A percentile compares a stretch with the other conserved stretches of the same genome.
phyloP scores from a whole-genome alignment of 2,797 vertebrate genomes.

The Acestrorhynchus altus region DNA sequence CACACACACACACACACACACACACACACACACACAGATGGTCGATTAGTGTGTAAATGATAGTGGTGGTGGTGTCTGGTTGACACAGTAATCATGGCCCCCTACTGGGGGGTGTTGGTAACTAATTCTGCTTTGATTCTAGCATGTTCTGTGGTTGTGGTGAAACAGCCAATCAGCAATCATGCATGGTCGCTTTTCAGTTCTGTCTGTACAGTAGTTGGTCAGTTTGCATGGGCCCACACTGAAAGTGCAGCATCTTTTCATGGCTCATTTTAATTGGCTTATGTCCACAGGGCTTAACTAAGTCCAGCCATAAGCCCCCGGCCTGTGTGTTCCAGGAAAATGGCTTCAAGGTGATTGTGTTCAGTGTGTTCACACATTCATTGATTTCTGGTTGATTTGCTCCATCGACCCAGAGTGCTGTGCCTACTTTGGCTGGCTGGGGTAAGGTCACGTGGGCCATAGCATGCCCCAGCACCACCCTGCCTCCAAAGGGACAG shows the following conservation, averaged over 20 bases:
- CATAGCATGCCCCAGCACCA: constrained; percentile 11
- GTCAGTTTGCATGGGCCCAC: constrained; percentile 40
- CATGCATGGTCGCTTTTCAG: constrained; percentile 38
- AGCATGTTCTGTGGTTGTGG: constrained; percentile 39
- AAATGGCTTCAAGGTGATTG: constrained; percentile 18
- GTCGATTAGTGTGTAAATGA: constrained; percentile 52
- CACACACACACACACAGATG: constrained; percentile 38
- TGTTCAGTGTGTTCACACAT: constrained; percentile 19
- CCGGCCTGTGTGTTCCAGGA: constrained; percentile 29
- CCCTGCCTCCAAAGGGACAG: not conserved
- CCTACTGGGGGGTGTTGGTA: constrained; percentile 52
- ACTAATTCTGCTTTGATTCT: constrained; percentile 59
- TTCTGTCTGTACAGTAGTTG: constrained; percentile 9
- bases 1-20: constrained; percentile 11
- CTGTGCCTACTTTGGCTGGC: constrained; percentile 10
- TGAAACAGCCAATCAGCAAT: constrained; percentile 53
- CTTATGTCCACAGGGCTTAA: constrained; percentile 24
- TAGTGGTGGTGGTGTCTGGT: constrained; percentile 54
- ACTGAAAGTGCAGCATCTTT: constrained; percentile 51
- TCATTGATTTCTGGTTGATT: constrained; percentile 49
- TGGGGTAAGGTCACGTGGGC: constrained; percentile 13
- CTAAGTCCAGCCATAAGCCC: constrained; percentile 4
- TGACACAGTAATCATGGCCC: constrained; percentile 56
- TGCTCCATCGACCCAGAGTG: constrained; percentile 40
- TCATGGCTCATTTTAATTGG: constrained; percentile 24